phyloP scores from a whole-genome alignment of 2,888 invertebrate species.

The Homarus gammarus region DNA sequence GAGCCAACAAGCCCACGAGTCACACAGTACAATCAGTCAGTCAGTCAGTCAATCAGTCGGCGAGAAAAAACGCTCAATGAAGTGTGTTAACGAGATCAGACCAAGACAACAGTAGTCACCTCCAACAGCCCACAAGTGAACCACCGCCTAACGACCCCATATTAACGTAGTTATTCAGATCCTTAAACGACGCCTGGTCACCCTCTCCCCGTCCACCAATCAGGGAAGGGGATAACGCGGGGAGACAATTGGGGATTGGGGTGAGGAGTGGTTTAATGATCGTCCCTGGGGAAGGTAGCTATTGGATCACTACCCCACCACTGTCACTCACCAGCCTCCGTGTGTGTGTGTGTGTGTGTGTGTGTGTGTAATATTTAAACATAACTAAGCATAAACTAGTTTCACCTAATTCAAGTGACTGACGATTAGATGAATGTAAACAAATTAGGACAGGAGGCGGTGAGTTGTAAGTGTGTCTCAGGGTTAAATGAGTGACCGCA shows the following conservation, averaged over 20 bases:
- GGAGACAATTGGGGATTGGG: not conserved
- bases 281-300: conserved; percentile 4
- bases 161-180: conserved; percentile 39
- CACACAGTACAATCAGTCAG: no score
- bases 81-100: no score
- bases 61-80: no score
- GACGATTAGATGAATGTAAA: no score
- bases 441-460: no score
- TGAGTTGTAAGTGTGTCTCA: no score
- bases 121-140: not conserved
- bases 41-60: no score
- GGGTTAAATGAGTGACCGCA: no score
- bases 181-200: conserved; percentile 13
- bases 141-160: not conserved
- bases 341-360: conserved; percentile 43
- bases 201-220: conserved; percentile 2
- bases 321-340: not conserved
- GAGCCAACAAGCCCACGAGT: no score
- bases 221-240: not conserved
- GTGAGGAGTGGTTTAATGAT: conserved; percentile 35
- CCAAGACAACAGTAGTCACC: no score
- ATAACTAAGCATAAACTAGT: no score
- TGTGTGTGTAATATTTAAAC: conserved; percentile 10
- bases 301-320: conserved; percentile 39
- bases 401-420: no score